Percentiles rank a stretch among this genome's conserved stretches.
phyloP scores from a whole-genome alignment of 1,140 invertebrate species.

The Notospermus geniculatus region DNA sequence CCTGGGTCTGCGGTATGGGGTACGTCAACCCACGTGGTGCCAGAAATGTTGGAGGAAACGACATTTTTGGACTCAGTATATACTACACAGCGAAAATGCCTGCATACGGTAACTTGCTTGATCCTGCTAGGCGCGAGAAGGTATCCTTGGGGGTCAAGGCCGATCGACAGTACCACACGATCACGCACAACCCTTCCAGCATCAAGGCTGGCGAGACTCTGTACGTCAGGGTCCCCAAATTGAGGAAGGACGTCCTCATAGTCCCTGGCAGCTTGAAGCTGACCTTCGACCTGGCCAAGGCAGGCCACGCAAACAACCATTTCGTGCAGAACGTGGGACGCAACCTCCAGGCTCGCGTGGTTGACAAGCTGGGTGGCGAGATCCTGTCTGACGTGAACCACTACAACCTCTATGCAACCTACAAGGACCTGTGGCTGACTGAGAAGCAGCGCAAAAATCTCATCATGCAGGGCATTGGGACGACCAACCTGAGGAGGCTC shows the following conservation, averaged over 20 bases:
- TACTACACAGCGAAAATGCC: conserved; percentile 2
- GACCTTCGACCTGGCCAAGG: conserved; percentile 16
- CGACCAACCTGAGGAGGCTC: conserved; percentile 11
- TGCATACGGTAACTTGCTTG: conserved; percentile 5
- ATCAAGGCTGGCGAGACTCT: conserved; percentile 16
- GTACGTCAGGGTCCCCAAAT: conserved; percentile 23
- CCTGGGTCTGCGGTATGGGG: too few species aligned
- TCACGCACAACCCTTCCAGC: conserved; percentile 19
- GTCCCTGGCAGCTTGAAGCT: conserved; percentile 14
- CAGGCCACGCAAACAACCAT: conserved; percentile 11
- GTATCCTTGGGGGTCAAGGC: conserved; percentile 10
- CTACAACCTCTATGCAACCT: conserved; percentile 13
- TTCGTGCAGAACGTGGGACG: conserved; percentile 17
- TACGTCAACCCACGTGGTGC: too few species aligned
- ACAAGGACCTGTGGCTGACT: conserved; percentile 15
- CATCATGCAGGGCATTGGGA: conserved; percentile 20
- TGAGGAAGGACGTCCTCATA: conserved; percentile 19
- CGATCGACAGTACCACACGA: conserved; percentile 9
- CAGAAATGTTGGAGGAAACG: not conserved
- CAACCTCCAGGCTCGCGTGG: conserved; percentile 18
- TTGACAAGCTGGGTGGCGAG: conserved; percentile 19
- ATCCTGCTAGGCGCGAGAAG: conserved; percentile 10
- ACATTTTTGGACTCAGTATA: not conserved
- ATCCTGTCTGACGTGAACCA: conserved; percentile 18
- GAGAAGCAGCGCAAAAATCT: conserved; percentile 12